phyloP scores from a whole-genome alignment of 2,888 invertebrate genomes.

The Aromia moschata region DNA sequence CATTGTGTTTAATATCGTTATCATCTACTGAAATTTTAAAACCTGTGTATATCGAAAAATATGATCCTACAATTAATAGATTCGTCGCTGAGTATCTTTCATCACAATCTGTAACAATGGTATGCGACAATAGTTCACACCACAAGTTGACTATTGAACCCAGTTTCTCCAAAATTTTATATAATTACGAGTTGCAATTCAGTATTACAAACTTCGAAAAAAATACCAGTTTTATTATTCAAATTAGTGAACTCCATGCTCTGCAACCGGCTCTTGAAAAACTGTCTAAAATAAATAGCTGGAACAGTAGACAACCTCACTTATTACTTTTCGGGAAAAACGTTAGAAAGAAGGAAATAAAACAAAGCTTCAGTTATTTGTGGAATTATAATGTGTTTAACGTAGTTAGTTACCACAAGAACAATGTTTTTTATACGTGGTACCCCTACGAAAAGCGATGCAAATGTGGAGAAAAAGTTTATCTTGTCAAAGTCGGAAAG shows the following conservation, averaged over 20 bases:
- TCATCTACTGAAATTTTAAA: too few relatives aligned
- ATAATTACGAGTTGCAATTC: not conserved
- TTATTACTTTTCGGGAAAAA: not conserved
- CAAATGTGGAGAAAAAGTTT: constrained; percentile 6
- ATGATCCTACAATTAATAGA: too few relatives aligned
- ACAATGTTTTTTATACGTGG: constrained; percentile 13
- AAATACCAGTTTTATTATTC: constrained; percentile 1
- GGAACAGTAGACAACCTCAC: not conserved
- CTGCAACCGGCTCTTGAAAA: not conserved
- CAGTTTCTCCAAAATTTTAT: not conserved
- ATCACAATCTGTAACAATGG: not conserved
- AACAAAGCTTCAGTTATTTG: not conserved
- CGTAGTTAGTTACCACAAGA: not conserved
- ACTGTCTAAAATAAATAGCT: not conserved
- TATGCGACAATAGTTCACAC: not conserved
- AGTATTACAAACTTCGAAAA: not conserved
- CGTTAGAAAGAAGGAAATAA: not conserved
- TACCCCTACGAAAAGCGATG: constrained; percentile 6
- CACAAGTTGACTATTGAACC: not conserved
- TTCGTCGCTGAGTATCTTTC: too few relatives aligned
- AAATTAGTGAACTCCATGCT: not conserved
- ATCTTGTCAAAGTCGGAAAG: not conserved
- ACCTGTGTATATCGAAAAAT: too few relatives aligned
- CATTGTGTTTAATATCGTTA: too few relatives aligned
- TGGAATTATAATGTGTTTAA: not conserved